Base-by-base conservation (phyloP, 2,888 invertebrate species). In the Nymphalis c-album region DNA sequence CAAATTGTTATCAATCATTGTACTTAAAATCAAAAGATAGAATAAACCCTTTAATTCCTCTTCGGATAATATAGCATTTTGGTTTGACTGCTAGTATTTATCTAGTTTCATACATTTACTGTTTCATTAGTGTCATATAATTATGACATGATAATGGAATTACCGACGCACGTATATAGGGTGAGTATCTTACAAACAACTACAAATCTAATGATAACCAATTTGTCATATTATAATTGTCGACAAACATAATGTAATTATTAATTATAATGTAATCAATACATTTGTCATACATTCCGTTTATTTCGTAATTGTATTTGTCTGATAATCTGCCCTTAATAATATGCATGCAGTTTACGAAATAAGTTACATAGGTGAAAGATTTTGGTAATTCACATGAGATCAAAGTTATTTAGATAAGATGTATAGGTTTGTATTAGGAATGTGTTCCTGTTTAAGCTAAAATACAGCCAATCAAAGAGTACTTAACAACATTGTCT, bases 301-400 rank as follows among this genome's bases (percentile, higher is more conserved):
- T 57, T 40, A 18, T 8, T 16, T 35, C 40, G 57, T 57, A 35
- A 26, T 26, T 57, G 7, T 26, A 17, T 53, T 35, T 53, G 53
- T 16, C 35, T 10, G 18, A 57, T 57, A 57, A 40, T 57, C 40
- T 57, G 40, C 57, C 31, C 64, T 58, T 69, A 60, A 63, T 63
- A 59, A 63, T 68, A 68, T 60, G 40, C 51, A 60, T 51, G 60
- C 66, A 65, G 65, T 67, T 68, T 63, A 63, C 62, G 67, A 68
- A 66, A 59, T 70, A 71, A 62, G 61, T 62, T 48, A 70, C 76
- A 77, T 80, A 77, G 75, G 77, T 80, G 72, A 81, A 68, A 77
- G 82, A 81, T 76, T 87, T 90, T 87, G 87, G 88, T 88, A 85
- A 84, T 81, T 83, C 80, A 83, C 75, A 83, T 85, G 88, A 90